Base-by-base conservation (phyloP, 2,113 vertebrate genomes). In the Tor tambroides region DNA sequence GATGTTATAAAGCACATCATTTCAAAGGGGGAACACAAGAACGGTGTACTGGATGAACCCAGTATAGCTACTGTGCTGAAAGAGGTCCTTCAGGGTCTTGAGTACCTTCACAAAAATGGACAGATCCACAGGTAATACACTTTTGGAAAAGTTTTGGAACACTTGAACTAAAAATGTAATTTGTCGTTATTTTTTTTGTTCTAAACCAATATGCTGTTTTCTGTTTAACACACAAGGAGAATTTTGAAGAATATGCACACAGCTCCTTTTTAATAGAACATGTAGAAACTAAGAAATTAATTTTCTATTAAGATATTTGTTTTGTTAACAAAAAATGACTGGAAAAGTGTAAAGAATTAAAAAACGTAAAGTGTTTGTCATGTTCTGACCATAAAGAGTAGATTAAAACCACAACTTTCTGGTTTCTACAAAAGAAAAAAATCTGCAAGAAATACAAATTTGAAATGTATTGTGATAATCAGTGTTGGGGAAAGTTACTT, bases 1-100 rank as follows among this genome's bases (percentile, higher is more conserved):
- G 98, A 99, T 69, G 97, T 99, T 88, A 99, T 99, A 92, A 99
- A 99, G 89, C 96, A 99, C 86, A 97, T 98, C 26, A 96, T 99
- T 93, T 97, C 98, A 11, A 97, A 97, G 85, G 97, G 97, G 6
- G 98, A 99, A 17, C 97, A 99, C 93, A 99, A 96, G 93, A 95
- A 92, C 0, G 98, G 98, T 46, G 98, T 99, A 88, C 93, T 99
- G 88, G 98, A 99, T 87, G 97, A 99, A 84, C 65, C 98, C 1
- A 96, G 96, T 90, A 99, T 99, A 91, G 98, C 98, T 85, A 98
- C 97, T 0, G 96, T 99, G 87, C 93, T 99, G 76, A 98, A 94
- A 89, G 98, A 99, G 78, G 98, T 99, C 75, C 92, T 99, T 14
- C 97, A 98, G 46, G 98, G 97, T 0, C 89, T 99, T 89, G 98